phyloP scores from a whole-genome alignment of 2,113 vertebrate genomes.

The Colinus virginianus region DNA sequence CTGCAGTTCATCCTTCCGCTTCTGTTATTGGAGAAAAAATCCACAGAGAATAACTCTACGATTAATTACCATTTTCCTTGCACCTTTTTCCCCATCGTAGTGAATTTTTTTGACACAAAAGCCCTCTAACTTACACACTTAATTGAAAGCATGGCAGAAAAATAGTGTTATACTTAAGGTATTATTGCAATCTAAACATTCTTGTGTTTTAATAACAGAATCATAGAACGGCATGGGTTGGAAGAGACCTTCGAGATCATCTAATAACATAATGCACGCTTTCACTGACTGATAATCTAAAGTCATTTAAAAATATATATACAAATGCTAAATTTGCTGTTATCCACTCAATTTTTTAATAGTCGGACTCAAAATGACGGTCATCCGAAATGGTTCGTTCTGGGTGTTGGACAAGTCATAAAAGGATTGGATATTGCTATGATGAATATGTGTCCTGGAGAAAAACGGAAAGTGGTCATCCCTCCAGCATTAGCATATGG shows the following conservation, averaged over 20 bases:
- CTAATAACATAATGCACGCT: not conserved
- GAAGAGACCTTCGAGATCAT: too few species aligned
- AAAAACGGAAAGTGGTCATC: conserved; percentile 91
- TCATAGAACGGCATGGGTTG: too few species aligned
- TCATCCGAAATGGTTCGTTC: conserved; percentile 95
- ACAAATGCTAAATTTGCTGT: not conserved
- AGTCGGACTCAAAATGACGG: conserved; percentile 91
- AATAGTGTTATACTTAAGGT: not conserved
- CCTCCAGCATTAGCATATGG: conserved; percentile 91
- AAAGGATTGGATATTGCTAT: conserved; percentile 93
- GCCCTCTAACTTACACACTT: not conserved
- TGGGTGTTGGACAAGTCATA: conserved; percentile 96
- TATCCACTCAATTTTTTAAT: not conserved
- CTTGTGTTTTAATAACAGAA: not conserved
- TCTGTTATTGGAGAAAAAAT: not conserved
- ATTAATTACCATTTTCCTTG: not conserved
- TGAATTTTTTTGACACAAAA: not conserved
- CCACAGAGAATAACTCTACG: not conserved
- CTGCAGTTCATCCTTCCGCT: not conserved
- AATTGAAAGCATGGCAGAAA: not conserved
- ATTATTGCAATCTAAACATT: not conserved
- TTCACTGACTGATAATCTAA: not conserved
- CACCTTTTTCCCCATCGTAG: not conserved
- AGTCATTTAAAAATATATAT: not conserved
- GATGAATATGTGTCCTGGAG: conserved; percentile 93